Evolutionary conservation across 1,140 invertebrate species (phyloP).

Genomic region (Drosophila nannoptera): DNA sequence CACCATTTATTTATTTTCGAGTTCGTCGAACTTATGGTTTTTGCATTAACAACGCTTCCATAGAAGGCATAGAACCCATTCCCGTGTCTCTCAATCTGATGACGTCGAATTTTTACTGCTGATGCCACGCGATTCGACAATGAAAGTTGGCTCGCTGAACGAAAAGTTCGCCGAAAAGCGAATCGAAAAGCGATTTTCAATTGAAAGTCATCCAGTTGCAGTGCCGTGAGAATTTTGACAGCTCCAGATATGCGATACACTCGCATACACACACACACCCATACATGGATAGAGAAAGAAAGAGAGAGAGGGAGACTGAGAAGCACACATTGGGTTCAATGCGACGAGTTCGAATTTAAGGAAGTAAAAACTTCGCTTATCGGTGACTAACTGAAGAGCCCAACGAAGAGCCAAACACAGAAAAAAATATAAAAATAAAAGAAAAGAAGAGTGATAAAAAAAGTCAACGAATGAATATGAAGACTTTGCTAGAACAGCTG

Average conservation of each 20-base stretch:
- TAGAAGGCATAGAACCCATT: constrained; percentile 48
- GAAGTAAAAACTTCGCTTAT: constrained; percentile 52
- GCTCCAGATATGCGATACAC: constrained; percentile 40
- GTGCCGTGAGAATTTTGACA: constrained; percentile 63
- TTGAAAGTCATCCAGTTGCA: constrained; percentile 45
- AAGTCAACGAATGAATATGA: constrained; percentile 7
- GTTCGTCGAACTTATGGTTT: constrained; percentile 56
- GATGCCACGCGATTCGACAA: constrained; percentile 55
- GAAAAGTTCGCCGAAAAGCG: constrained; percentile 55
- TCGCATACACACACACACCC: constrained; percentile 15
- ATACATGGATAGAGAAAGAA: not conserved
- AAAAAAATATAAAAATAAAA: not conserved
- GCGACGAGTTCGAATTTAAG: constrained; percentile 64
- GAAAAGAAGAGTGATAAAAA: constrained; percentile 11
- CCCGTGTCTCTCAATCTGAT: constrained; percentile 45
- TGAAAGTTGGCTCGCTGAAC: constrained; percentile 55
- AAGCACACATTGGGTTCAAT: constrained; percentile 50
- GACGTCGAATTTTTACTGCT: constrained; percentile 51
- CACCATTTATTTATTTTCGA: constrained; percentile 36
- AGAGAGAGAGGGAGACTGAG: no score
- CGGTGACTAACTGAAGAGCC: constrained; percentile 39
- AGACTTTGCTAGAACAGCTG: constrained; percentile 34
- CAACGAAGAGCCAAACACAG: constrained; percentile 28
- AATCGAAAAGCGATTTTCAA: constrained; percentile 44
- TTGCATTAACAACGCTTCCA: constrained; percentile 38